Percentiles rank a stretch among this genome's conserved stretches.
These are phyloP conservation scores for Agelaius tricolor DNA, from an alignment of 2,113 vertebrate genomes.

Conservation along the genomic window DNA sequence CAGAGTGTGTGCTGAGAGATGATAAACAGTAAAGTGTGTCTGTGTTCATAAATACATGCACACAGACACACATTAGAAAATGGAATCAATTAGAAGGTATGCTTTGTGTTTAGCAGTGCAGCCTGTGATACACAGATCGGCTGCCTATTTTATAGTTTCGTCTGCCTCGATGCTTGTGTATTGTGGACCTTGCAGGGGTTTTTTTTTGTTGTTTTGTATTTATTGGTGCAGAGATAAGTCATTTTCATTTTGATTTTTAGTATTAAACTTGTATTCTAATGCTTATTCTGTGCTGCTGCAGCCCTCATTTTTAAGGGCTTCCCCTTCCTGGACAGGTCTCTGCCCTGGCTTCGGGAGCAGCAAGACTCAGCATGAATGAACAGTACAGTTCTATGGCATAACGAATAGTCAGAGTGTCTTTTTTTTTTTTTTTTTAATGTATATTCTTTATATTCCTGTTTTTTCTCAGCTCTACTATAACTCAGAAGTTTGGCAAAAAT, in stretches of 20 bases:
- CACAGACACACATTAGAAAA: not conserved
- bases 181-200: accelerated
- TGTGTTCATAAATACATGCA: constrained; percentile 4
- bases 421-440: not conserved
- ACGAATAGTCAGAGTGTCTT: not conserved
- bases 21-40: constrained; percentile 21
- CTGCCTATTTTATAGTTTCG: not conserved
- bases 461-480: not conserved
- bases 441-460: not conserved
- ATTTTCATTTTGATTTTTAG: not conserved
- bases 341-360: not conserved
- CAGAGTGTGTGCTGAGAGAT: constrained; percentile 17
- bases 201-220: not conserved
- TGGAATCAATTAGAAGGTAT: not conserved
- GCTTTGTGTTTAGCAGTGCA: not conserved
- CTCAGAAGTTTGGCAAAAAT: not conserved
- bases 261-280: not conserved
- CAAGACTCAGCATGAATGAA: not conserved
- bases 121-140: not conserved
- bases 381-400: not conserved
- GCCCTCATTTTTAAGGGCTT: not conserved
- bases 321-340: not conserved
- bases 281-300: not conserved
- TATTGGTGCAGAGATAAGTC: accelerated
- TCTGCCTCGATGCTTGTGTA: accelerated